These are phyloP conservation scores for Tragelaphus strepsiceros DNA, from an alignment of 2,113 vertebrate genomes.

Conservation along the genomic window DNA sequence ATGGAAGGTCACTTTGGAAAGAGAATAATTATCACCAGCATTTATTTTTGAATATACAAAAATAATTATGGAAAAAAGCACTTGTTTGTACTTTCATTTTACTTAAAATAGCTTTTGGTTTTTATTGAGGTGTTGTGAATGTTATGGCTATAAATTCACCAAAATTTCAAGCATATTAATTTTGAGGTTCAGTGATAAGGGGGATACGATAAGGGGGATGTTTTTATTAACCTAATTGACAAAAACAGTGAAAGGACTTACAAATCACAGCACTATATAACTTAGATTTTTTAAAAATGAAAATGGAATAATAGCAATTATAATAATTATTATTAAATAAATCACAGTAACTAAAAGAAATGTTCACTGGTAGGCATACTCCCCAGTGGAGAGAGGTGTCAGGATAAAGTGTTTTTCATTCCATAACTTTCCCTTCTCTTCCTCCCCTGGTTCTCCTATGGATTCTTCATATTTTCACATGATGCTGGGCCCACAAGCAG, in stretches of 20 bases:
- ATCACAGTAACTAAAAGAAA: background rate
- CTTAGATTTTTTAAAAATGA: background rate
- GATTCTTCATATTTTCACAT: background rate
- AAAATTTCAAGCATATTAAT: background rate
- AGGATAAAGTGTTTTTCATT: background rate
- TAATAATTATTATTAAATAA: background rate
- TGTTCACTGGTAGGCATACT: background rate
- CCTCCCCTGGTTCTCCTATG: background rate
- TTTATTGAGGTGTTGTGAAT: background rate
- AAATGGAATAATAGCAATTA: background rate
- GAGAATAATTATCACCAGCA: background rate
- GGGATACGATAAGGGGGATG: background rate
- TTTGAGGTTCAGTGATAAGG: background rate
- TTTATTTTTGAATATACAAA: background rate
- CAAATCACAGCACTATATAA: background rate
- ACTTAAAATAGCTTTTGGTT: background rate
- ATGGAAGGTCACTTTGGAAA: background rate
- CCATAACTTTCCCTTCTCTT: rapidly evolving
- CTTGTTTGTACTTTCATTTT: background rate
- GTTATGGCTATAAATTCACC: background rate
- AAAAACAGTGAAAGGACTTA: background rate
- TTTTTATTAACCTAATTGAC: background rate
- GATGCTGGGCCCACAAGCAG: background rate
- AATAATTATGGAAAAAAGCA: background rate
- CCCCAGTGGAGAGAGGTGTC: background rate